Percentiles rank a stretch among this genome's conserved stretches.
These are phyloP conservation scores for Synergus laeviventris DNA, from an alignment of 2,888 invertebrate genomes.

Conservation along the genomic window DNA sequence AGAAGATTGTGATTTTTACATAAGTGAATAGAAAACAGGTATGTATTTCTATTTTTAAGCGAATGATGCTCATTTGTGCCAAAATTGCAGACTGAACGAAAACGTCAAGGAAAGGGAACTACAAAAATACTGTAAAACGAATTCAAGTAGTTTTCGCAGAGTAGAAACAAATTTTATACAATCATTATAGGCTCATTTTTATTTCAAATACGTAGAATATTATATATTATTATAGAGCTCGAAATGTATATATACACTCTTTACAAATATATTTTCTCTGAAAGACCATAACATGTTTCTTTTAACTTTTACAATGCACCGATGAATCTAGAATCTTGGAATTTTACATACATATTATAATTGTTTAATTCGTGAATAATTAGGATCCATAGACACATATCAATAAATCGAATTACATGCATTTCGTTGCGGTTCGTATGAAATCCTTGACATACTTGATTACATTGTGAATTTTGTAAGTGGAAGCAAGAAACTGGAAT, in stretches of 20 bases:
- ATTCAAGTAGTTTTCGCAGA: not conserved
- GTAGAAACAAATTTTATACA: not conserved
- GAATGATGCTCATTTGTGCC: not conserved
- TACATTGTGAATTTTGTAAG: constrained; percentile 48
- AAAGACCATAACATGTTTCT: not conserved
- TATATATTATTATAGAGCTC: not conserved
- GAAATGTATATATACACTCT: not conserved
- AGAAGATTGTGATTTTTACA: not conserved
- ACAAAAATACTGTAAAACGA: not conserved
- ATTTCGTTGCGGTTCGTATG: constrained; percentile 1
- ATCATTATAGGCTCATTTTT: not conserved
- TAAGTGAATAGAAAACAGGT: not conserved
- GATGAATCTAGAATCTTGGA: not conserved
- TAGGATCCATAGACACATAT: not conserved
- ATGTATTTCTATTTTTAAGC: not conserved
- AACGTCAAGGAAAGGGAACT: no score
- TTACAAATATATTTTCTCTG: constrained; percentile 14
- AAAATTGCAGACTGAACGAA: not conserved
- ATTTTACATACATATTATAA: not conserved
- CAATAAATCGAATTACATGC: constrained; percentile 19
- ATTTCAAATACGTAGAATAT: not conserved
- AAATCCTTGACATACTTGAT: constrained; percentile 11
- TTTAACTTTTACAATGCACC: not conserved
- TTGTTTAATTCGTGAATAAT: constrained; percentile 16
- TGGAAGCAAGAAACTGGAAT: constrained; percentile 53